These are phyloP conservation scores for Oreonectes daqikongensis DNA, from an alignment of 2,797 vertebrate genomes.

Conservation along the genomic window DNA sequence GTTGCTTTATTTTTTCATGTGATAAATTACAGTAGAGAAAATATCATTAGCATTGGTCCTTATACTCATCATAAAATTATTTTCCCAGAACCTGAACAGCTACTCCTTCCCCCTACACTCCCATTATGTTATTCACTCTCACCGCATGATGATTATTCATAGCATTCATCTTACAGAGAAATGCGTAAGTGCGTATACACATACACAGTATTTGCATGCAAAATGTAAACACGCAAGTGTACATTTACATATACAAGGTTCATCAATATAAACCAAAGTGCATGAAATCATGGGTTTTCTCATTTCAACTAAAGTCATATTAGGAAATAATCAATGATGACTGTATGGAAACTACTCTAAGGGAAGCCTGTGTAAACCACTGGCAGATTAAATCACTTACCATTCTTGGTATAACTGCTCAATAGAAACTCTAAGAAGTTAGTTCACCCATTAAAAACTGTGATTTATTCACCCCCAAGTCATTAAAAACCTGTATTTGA, in stretches of 20 bases:
- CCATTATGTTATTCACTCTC: conserved; percentile 22
- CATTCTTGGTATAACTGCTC: conserved; percentile 10
- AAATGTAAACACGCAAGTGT: conserved; percentile 28
- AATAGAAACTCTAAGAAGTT: too few species aligned
- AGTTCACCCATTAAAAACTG: too few species aligned
- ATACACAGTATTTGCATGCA: conserved; percentile 5
- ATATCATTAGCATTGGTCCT: neutral
- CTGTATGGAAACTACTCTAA: conserved; percentile 36
- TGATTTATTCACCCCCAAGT: too few species aligned
- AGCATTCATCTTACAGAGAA: conserved; percentile 22
- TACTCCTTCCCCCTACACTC: conserved; percentile 8
- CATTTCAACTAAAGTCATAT: conserved; percentile 16
- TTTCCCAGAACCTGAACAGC: neutral
- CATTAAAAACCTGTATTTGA: too few species aligned
- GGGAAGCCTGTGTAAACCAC: conserved; percentile 24
- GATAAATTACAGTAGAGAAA: neutral
- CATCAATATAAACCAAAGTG: conserved; percentile 18
- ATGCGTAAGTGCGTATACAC: neutral
- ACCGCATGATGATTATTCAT: conserved; percentile 20
- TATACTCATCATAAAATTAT: neutral
- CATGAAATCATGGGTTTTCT: conserved; percentile 27
- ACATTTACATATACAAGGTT: conserved; percentile 7
- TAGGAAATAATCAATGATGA: conserved; percentile 39
- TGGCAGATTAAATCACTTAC: conserved; percentile 30
- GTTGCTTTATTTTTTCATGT: too few species aligned